Evolutionary conservation across 2,113 vertebrate genomes (phyloP).

Genomic region (Hypanus sabinus): DNA sequence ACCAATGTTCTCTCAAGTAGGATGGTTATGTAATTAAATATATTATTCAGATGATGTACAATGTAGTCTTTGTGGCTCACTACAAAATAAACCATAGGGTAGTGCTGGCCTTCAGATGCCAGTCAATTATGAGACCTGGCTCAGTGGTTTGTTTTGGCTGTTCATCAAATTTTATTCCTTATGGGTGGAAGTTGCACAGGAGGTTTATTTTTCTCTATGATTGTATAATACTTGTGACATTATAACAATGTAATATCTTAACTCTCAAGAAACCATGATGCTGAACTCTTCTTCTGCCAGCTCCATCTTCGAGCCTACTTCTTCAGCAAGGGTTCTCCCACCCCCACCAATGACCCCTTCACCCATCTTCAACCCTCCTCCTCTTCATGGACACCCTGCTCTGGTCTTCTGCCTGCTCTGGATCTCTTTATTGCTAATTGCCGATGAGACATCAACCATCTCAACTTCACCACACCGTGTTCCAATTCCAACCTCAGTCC

Average conservation of each 20-base stretch:
- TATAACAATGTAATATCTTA: neutral
- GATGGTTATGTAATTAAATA: neutral
- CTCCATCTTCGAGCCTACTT: too few species aligned
- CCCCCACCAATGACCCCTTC: too few species aligned
- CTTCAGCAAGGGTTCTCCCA: too few species aligned
- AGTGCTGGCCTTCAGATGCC: constrained; percentile 14
- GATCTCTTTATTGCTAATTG: too few species aligned
- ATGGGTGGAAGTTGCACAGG: neutral
- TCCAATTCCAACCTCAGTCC: too few species aligned
- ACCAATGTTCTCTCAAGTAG: neutral
- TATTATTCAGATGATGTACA: constrained; percentile 3
- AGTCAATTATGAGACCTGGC: constrained; percentile 21
- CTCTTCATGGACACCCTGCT: too few species aligned
- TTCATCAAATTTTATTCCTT: neutral
- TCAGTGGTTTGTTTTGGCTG: neutral
- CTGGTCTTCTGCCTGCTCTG: too few species aligned
- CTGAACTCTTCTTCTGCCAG: too few species aligned
- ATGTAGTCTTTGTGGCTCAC: constrained; percentile 16
- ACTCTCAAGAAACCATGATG: too few species aligned
- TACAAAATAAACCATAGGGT: constrained; percentile 2
- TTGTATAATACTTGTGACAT: neutral
- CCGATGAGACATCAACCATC: too few species aligned
- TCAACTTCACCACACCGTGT: too few species aligned
- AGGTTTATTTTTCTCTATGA: neutral
- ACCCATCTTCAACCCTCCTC: too few species aligned